Evolutionary conservation across 2,888 invertebrate genomes (phyloP).

Genomic region (Micoletzkya japonica): DNA sequence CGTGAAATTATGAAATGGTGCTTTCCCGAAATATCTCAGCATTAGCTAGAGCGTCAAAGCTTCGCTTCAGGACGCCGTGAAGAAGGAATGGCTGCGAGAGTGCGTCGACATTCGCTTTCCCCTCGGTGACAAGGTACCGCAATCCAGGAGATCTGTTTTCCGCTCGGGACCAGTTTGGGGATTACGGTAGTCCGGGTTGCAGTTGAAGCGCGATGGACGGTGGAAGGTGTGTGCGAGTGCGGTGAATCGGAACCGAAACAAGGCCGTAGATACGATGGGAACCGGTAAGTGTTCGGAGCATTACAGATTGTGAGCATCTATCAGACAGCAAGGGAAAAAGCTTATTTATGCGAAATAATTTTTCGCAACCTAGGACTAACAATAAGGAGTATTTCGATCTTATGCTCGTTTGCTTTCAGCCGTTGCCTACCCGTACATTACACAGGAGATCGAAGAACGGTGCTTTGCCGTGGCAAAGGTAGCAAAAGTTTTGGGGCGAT

Average conservation of each 20-base stretch:
- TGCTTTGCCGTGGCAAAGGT: slow-evolving; percentile 34
- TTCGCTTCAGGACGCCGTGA: slow-evolving; percentile 34
- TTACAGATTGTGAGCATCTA: too few relatives aligned
- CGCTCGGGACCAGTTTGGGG: neutral
- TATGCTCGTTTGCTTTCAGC: slow-evolving; percentile 26
- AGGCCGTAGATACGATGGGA: slow-evolving; percentile 12
- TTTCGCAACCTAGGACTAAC: too few relatives aligned
- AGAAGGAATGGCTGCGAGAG: slow-evolving; percentile 48
- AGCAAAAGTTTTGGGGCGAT: neutral
- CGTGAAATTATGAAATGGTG: neutral
- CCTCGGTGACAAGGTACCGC: slow-evolving; percentile 34
- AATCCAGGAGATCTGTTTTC: neutral
- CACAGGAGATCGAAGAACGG: slow-evolving; percentile 40
- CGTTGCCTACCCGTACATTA: slow-evolving; percentile 43
- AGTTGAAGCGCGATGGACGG: slow-evolving; percentile 36
- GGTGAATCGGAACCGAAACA: slow-evolving; percentile 42
- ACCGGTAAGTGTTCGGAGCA: slow-evolving; percentile 4
- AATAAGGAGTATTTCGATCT: too few relatives aligned
- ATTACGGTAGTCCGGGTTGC: neutral
- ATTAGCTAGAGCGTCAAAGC: neutral
- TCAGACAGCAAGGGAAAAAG: too few relatives aligned
- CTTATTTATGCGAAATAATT: too few relatives aligned
- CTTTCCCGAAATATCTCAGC: neutral
- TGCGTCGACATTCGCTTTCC: slow-evolving; percentile 47
- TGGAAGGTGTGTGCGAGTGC: slow-evolving; percentile 48